Percentiles rank a stretch among this genome's conserved stretches.
Evolutionary conservation across 1,140 invertebrate species (phyloP).

Genomic region (Drosophila aff.): DNA sequence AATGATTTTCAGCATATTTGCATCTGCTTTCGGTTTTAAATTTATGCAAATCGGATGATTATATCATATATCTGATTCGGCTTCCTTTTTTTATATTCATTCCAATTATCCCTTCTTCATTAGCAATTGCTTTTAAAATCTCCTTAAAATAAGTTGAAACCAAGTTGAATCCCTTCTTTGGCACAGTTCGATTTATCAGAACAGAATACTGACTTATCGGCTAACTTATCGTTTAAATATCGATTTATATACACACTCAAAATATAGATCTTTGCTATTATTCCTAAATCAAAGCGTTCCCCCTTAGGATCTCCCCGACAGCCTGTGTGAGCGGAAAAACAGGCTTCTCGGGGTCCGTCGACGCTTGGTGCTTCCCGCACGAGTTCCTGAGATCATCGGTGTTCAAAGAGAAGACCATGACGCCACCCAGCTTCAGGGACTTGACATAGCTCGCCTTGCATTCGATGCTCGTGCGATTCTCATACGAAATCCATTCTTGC

Average conservation of each 20-base stretch:
- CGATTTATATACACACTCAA: background rate
- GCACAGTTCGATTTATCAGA: slow-evolving; percentile 2
- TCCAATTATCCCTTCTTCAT: too few relatives aligned
- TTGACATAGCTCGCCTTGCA: slow-evolving; percentile 90
- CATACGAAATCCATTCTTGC: slow-evolving; percentile 95
- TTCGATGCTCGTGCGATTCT: slow-evolving; percentile 90
- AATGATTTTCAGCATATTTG: too few relatives aligned
- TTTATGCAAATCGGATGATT: too few relatives aligned
- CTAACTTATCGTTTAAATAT: background rate
- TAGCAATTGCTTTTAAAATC: background rate
- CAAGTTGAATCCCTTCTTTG: background rate
- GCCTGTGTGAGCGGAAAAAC: slow-evolving; percentile 52
- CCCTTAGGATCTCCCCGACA: slow-evolving; percentile 27
- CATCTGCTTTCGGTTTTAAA: too few relatives aligned
- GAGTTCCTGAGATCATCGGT: slow-evolving; percentile 88
- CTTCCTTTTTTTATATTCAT: too few relatives aligned
- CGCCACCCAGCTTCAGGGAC: slow-evolving; percentile 88
- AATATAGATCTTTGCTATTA: background rate
- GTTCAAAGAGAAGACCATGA: slow-evolving; percentile 92
- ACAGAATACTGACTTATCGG: background rate
- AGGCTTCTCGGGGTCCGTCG: background rate
- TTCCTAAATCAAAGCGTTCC: background rate
- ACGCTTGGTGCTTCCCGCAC: slow-evolving; percentile 17
- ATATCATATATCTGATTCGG: too few relatives aligned
- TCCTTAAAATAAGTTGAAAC: background rate